Conservation (phyloP, 2,888 invertebrate genomes). For the Tipula vernalis region DNA sequence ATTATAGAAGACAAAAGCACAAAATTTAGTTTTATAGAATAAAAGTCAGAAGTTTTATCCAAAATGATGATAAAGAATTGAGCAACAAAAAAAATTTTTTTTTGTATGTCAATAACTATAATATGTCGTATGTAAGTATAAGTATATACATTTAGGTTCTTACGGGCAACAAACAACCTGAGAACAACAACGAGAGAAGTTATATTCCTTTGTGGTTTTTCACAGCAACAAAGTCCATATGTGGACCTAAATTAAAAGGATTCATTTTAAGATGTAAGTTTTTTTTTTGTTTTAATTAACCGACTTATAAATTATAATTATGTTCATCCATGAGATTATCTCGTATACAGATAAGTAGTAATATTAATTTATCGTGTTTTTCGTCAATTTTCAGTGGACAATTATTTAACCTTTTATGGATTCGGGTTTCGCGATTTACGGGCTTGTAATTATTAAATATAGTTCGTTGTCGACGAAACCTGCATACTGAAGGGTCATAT, state of each 20-base stretch:
- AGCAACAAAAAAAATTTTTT: neutral
- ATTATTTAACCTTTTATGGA: constrained; percentile 47
- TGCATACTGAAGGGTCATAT: constrained; percentile 68
- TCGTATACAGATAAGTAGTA: neutral
- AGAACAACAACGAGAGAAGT: neutral
- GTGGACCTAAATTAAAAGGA: neutral
- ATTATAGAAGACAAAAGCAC: neutral
- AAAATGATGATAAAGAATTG: neutral
- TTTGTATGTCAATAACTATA: neutral
- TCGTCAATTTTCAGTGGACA: neutral
- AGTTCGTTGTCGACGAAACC: constrained; percentile 98
- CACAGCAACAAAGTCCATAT: neutral
- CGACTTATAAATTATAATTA: neutral
- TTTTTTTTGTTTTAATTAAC: neutral
- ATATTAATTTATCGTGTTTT: neutral
- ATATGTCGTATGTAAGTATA: neutral
- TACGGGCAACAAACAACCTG: neutral
- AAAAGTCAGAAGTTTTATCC: neutral
- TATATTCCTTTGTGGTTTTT: neutral
- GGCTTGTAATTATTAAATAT: constrained; percentile 49
- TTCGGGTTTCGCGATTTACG: constrained; percentile 76
- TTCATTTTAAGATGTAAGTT: neutral
- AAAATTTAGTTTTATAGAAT: neutral
- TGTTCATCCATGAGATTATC: neutral
- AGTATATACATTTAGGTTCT: neutral